Base-by-base conservation (phyloP, 2,888 invertebrate genomes). In the Muscina levida region DNA sequence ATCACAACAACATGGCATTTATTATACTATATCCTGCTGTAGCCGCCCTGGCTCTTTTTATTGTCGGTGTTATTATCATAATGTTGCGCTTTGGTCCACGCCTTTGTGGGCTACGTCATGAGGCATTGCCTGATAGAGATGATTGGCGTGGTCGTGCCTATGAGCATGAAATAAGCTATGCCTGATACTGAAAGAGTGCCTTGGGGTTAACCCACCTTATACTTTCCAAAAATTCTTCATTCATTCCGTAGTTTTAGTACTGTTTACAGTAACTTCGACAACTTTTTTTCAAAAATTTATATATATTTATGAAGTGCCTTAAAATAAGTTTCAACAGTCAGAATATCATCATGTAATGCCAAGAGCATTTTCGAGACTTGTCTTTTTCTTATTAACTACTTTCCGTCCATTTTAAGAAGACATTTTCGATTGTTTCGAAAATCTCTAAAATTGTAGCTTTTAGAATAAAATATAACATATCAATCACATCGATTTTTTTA, bases 21-120 rank as follows among this genome's bases (percentile, higher is more conserved):
- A 93, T 96, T 83, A 91, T 96, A 79, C 92, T 95, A 83, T 97
- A 95, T 92, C 97, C 97, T 0, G 95, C 95, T 0, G 92, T 94
- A 37, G 94, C 95, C 15, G 93, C 93, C 26, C 88, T 97, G 37
- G 93, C 95, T 10, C 91, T 97, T 83, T 93, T 96, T 86, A 92
- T 96, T 37, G 92, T 96, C 37, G 92, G 93, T 82, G 93, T 96
- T 3, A 95, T 97, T 78, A 94, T 97, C 83, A 85, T 94, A 13
- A 92, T 97, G 85, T 89, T 97, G 22, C 93, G 94, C 84, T 96
- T 92, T 88, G 97, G 97, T 0, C 93, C 95, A 19, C 92, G 92
- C 74, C 91, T 95, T 83, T 96, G 95, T 87, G 93, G 93, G 71
- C 91, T 94, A 0, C 93, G 96, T 8, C 95, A 95, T 87, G 92